Base-by-base conservation (phyloP, 2,888 invertebrate genomes). In the Spisula subtruncata region DNA sequence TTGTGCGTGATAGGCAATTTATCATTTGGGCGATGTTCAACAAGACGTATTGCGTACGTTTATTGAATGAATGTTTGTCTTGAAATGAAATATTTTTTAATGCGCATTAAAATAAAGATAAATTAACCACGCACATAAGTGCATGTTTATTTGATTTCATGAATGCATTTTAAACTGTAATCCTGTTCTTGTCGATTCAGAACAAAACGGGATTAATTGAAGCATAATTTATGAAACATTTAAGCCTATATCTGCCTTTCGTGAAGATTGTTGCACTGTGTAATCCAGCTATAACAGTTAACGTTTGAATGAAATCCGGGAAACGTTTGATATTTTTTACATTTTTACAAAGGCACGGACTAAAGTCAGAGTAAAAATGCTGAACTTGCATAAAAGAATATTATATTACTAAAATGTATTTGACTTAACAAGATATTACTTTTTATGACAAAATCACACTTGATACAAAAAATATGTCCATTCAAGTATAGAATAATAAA, bases 41-140 rank as follows among this genome's bases (percentile, higher is more conserved):
- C 25, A n/a, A 66, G 10, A 25, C 6, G n/a, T 66, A 25, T 66
- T 25, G 25, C 60, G 60, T 25, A n/a, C n/a, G 25, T 60, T 1
- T 60, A 60, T 66, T 66, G 25, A 66, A 66, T 66, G 25, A 66
- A 66, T n/a, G 10, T 66, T 66, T 66, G 60, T 25, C 60, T 66
- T 66, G 0, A 66, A 66, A 66, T 0, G 60, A 66, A 25, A 66
- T 25, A n/a, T 25, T 66, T n/a, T 25, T 25, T 4, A 66, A 66
- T 66, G 60, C 8, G 60, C 60, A 66, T 66, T 66, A 66, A n/a
- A 66, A 66, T 66, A 66, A 25, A 66, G 60, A 66, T 66, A 66
- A n/a, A 66, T 66, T 66, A 66, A 5, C 10, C 25, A 4, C 10
- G n/a, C 10, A n/a, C 0, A n/a, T 66, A 66, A 66, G 25, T 66